phyloP scores from a whole-genome alignment of 37 sponge, comb jelly and placozoan species.

The Eunapius fragilis region DNA sequence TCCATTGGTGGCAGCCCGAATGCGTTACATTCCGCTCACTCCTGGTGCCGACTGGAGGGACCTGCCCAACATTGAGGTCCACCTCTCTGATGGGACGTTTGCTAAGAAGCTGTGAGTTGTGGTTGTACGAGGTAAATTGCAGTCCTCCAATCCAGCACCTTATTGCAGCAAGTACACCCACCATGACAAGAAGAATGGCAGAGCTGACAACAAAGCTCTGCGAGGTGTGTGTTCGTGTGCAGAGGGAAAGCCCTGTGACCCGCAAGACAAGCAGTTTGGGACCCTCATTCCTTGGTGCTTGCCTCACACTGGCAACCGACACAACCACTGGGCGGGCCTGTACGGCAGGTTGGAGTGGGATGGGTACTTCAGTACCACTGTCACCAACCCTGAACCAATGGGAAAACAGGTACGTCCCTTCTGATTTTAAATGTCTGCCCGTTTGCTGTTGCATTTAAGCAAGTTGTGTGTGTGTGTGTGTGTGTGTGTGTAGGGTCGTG shows the following conservation, averaged over 20 bases:
- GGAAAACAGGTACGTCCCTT: slow-evolving; percentile 84
- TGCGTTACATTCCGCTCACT: slow-evolving; percentile 80
- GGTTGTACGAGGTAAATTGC: neutral
- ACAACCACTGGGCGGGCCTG: slow-evolving; percentile 94
- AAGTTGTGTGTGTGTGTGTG: slow-evolving; percentile 11
- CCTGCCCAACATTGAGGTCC: slow-evolving; percentile 81
- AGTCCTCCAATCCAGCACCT: neutral
- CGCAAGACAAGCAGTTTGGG: slow-evolving; percentile 83
- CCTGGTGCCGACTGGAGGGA: slow-evolving; percentile 97
- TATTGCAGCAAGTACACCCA: slow-evolving; percentile 76
- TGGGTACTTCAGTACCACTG: slow-evolving; percentile 92
- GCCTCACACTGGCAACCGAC: slow-evolving; percentile 92
- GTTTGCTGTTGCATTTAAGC: too few relatives aligned
- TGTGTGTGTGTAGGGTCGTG: slow-evolving; percentile 79
- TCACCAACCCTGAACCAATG: slow-evolving; percentile 97
- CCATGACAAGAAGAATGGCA: slow-evolving; percentile 74
- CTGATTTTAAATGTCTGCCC: neutral
- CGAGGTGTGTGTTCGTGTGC: slow-evolving; percentile 89
- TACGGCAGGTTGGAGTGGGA: slow-evolving; percentile 93
- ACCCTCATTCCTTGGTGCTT: slow-evolving; percentile 96
- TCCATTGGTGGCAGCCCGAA: slow-evolving; percentile 85
- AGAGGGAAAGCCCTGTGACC: slow-evolving; percentile 79
- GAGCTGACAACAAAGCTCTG: slow-evolving; percentile 43
- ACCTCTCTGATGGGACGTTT: slow-evolving; percentile 82
- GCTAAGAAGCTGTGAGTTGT: slow-evolving; percentile 78